Percentiles rank a stretch among this genome's conserved stretches.
Conservation (phyloP, 2,113 vertebrate genomes). For the Hipposideros armiger region DNA sequence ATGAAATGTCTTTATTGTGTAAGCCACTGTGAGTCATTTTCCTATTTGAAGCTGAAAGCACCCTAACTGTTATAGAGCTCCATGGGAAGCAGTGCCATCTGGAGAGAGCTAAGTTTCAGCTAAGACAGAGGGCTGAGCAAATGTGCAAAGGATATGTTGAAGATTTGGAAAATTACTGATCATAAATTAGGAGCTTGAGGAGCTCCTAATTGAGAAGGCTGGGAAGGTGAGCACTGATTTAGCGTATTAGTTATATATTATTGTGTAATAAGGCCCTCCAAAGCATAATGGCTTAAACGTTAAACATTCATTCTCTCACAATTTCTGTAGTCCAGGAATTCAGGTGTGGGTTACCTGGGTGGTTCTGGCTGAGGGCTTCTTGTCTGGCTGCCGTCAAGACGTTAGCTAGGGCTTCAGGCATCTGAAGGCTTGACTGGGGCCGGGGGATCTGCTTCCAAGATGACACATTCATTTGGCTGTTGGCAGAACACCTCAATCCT, state of each 20-base stretch:
- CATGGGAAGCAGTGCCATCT: neutral
- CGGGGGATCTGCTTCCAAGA: neutral
- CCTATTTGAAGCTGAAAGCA: neutral
- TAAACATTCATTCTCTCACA: neutral
- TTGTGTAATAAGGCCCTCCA: neutral
- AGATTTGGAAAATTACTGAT: neutral
- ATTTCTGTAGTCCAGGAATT: neutral
- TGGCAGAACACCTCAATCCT: neutral
- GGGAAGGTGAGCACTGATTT: neutral
- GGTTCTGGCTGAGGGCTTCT: neutral
- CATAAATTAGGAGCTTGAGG: neutral
- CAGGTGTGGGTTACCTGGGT: neutral
- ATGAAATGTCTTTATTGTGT: neutral
- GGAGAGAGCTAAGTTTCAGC: neutral
- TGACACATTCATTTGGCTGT: neutral
- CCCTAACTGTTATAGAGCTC: neutral
- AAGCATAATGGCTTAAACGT: constrained; percentile 1
- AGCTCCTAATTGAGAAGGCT: neutral
- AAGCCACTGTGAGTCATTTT: neutral
- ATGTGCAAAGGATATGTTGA: neutral
- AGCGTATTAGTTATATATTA: neutral
- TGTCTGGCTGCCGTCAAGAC: neutral
- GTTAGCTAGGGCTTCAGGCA: neutral
- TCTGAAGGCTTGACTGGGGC: neutral
- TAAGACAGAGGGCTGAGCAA: neutral